Percentiles rank a stretch among this genome's conserved stretches.
These are phyloP conservation scores for Brotula barbata DNA, from an alignment of 2,797 vertebrate genomes.

Conservation along the genomic window DNA sequence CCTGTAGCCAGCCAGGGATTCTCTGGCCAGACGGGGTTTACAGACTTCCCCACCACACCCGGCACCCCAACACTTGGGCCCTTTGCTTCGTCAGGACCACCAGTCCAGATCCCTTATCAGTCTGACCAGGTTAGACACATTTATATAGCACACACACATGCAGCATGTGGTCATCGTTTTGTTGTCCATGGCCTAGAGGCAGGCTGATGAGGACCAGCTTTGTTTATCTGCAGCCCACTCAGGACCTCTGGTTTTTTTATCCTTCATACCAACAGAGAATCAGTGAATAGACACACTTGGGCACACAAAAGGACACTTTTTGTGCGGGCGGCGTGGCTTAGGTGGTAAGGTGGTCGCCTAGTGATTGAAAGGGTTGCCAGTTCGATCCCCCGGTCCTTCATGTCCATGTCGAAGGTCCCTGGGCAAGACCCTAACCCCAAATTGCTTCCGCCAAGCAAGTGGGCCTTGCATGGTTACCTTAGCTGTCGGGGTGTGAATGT, in stretches of 20 bases:
- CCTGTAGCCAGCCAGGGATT: constrained; percentile 82
- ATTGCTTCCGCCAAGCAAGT: no score
- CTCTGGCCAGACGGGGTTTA: constrained; percentile 82
- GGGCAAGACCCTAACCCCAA: no score
- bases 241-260: background rate
- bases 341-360: no score
- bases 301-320: no score
- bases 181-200: constrained; percentile 6
- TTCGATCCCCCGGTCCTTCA: no score
- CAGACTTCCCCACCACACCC: constrained; percentile 85
- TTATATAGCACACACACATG: constrained; percentile 35
- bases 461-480: no score
- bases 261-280: no score
- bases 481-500: no score
- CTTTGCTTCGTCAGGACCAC: constrained; percentile 75
- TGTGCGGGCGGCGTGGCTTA: no score
- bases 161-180: background rate
- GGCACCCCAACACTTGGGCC: constrained; percentile 81
- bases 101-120: constrained; percentile 84
- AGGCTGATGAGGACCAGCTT: background rate
- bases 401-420: no score
- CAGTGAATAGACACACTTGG: no score
- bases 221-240: constrained; percentile 4
- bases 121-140: constrained; percentile 81
- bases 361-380: no score